A percentile compares a stretch with the other conserved stretches of the same genome.
phyloP scores from a whole-genome alignment of 2,113 vertebrate species.

The Rattus rattus region DNA sequence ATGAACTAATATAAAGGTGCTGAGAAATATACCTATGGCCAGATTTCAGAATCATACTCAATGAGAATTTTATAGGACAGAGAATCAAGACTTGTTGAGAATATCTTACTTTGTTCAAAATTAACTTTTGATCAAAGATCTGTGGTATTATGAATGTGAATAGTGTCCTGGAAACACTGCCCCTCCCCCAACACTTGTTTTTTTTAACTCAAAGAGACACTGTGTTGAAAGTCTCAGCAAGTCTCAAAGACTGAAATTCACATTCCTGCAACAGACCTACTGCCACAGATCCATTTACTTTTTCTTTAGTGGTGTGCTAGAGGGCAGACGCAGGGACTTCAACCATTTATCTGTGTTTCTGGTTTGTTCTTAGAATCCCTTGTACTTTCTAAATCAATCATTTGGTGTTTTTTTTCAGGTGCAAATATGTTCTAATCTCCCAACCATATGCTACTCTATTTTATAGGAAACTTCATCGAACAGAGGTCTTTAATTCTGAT shows the following conservation, averaged over 20 bases:
- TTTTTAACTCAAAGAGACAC: background rate
- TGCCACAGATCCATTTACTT: background rate
- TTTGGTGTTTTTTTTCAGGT: constrained; percentile 54
- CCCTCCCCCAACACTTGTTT: background rate
- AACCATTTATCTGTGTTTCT: constrained; percentile 41
- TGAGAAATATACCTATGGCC: background rate
- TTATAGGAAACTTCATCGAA: constrained; percentile 18
- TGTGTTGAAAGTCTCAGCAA: background rate
- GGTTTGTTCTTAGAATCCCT: constrained; percentile 10
- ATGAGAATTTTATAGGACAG: background rate
- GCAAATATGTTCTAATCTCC: constrained; percentile 61
- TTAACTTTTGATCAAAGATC: background rate
- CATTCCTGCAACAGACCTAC: background rate
- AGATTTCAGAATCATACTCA: background rate
- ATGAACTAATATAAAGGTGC: background rate
- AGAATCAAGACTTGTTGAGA: background rate
- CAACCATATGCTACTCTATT: constrained; percentile 55
- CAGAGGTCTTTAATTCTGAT: constrained; percentile 68
- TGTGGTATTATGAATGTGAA: background rate
- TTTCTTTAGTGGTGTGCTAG: background rate
- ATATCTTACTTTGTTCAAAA: background rate
- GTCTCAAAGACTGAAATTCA: background rate
- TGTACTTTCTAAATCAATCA: constrained; percentile 62
- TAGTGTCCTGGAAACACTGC: background rate
- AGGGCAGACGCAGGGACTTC: background rate